Evolutionary conservation across 2,113 vertebrate genomes (phyloP), one percentile per base, ranked within the genome.

Genomic region (Gambusia affinis): DNA sequence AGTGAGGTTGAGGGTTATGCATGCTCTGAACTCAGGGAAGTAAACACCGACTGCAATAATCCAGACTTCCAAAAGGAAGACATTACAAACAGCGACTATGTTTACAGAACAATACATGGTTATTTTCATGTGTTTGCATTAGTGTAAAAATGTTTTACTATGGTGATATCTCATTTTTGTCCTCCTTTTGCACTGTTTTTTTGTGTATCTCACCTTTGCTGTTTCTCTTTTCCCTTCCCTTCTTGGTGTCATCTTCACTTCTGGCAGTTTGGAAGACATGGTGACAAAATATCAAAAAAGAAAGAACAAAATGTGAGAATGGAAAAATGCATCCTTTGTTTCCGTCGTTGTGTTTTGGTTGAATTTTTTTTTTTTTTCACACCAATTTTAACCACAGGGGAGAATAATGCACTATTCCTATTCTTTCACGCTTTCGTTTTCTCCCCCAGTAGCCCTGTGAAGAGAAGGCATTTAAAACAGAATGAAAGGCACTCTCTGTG

Each of bases 261-360:
- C 77, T 92, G 93, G 87, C 95, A 99, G 97, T 95, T 94, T 99
- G 88, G 97, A 99, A 95, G 97, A 98, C 93, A 97, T 96, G 97
- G 97, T 99, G 96, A 95, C 97, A 95, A 99, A 99, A 91, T 99
- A 97, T 96, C 97, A 99, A 94, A 98, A 97, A 96, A 95, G 96
- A 95, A 99, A 96, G 95, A 99, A 94, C 95, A 99, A 98, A 98
- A 97, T 92, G 98, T 99, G 96, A 99, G 98, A 92, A 95, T 62
- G 65, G 29, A 81, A 87, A 57, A 85, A 78, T 31, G 76, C 73
- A 81, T 80, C 72, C 83, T 81, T 85, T 86, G 47, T 75, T 65
- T 88, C 35, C 64, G 39, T 70, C 65, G 33, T 73, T 70, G 64
- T 80, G 35, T 75, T 66, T 83, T 77, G 27, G 70, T 84, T 76